These are phyloP conservation scores for Adela reaumurella DNA, from an alignment of 2,888 invertebrate species.

Conservation along the genomic window DNA sequence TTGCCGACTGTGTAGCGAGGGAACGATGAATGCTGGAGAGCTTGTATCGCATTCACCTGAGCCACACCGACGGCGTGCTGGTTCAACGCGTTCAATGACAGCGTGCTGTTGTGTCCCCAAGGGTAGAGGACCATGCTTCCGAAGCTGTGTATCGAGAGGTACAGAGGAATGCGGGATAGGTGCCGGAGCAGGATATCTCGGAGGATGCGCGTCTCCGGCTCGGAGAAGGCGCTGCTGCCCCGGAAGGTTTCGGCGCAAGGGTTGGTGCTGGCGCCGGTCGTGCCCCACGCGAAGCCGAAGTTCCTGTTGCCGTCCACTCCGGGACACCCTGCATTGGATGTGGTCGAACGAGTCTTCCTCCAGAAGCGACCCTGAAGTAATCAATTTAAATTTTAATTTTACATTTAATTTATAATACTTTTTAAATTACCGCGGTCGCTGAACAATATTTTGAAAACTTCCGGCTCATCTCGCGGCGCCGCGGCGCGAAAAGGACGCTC, in stretches of 20 bases:
- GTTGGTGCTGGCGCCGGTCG: constrained; percentile 47
- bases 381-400: no score
- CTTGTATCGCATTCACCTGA: constrained; percentile 35
- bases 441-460: no score
- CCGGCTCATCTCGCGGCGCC: no score
- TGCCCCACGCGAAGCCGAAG: constrained; percentile 68
- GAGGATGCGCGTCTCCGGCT: constrained; percentile 60
- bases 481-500: no score
- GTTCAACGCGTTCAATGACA: constrained; percentile 43
- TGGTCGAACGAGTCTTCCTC: constrained; percentile 64
- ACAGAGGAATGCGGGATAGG: constrained; percentile 53
- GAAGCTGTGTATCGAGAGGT: constrained; percentile 71
- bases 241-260: constrained; percentile 61
- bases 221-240: constrained; percentile 62
- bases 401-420: no score
- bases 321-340: constrained; percentile 36
- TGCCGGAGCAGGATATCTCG: constrained; percentile 53
- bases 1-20: constrained; percentile 52
- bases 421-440: no score
- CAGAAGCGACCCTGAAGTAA: constrained; percentile 61
- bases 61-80: constrained; percentile 37
- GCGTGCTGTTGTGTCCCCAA: constrained; percentile 59
- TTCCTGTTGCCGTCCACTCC: constrained; percentile 77
- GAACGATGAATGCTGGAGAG: constrained; percentile 24
- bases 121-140: constrained; percentile 67